These are phyloP conservation scores for Nesidiocoris tenuis DNA, from an alignment of 2,888 invertebrate species.

Conservation along the genomic window DNA sequence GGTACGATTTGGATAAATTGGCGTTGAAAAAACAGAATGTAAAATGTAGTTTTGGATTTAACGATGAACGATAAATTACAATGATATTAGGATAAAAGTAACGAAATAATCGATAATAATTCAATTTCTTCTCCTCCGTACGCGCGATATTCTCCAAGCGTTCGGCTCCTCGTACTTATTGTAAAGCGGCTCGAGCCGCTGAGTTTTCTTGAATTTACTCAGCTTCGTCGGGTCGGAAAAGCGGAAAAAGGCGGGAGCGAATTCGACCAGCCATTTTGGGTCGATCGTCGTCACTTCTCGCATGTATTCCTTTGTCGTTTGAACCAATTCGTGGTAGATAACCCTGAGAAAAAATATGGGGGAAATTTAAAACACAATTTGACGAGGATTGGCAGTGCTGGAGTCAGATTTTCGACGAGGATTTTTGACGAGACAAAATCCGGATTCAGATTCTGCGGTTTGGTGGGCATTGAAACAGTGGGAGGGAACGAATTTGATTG, in stretches of 20 bases:
- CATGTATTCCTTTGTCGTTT: conserved; percentile 99
- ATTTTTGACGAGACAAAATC: too few species aligned
- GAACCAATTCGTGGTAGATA: conserved; percentile 96
- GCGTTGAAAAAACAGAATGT: too few species aligned
- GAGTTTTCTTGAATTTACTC: conserved; percentile 98
- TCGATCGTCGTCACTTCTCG: conserved; percentile 95
- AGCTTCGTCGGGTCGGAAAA: conserved; percentile 98
- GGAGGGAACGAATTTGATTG: too few species aligned
- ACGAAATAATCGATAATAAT: too few species aligned
- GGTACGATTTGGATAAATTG: too few species aligned
- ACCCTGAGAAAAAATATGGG: conserved; percentile 67
- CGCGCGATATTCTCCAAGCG: conserved; percentile 96
- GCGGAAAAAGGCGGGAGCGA: conserved; percentile 98
- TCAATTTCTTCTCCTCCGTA: conserved; percentile 83
- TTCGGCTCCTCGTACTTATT: conserved; percentile 99
- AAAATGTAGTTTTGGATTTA: too few species aligned
- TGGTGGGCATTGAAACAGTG: too few species aligned
- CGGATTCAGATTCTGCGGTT: too few species aligned
- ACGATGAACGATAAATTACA: too few species aligned
- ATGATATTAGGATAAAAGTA: too few species aligned
- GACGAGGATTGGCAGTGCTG: background rate
- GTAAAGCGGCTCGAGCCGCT: conserved; percentile 93
- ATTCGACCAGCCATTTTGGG: conserved; percentile 98
- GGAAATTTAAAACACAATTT: background rate
- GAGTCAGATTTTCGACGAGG: background rate